Evolutionary conservation across 2,797 vertebrate species (phyloP).

Genomic region (Myotis vivesi): DNA sequence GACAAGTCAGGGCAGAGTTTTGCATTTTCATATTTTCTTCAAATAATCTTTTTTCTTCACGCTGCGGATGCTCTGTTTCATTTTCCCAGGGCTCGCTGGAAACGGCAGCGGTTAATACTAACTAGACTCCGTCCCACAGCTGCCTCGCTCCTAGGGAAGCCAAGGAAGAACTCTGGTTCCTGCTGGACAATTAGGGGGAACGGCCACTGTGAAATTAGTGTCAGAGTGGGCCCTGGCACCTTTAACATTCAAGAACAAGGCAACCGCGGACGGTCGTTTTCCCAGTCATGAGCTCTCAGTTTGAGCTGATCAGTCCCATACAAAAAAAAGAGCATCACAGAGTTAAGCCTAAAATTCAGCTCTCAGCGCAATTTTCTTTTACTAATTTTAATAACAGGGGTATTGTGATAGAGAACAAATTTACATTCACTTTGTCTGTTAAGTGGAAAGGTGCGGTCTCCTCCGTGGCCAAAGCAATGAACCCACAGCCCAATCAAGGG

Average conservation of each 20-base stretch:
- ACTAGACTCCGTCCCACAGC: constrained; percentile 26
- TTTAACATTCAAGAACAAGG: constrained; percentile 75
- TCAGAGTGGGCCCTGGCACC: constrained; percentile 39
- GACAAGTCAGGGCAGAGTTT: constrained; percentile 31
- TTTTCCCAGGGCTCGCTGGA: not conserved
- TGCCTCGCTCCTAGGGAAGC: constrained; percentile 49
- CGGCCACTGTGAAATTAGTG: constrained; percentile 49
- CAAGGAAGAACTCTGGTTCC: not conserved
- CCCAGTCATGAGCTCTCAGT: constrained; percentile 63
- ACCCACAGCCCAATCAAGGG: constrained; percentile 20
- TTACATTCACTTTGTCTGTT: constrained; percentile 73
- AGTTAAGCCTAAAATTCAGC: constrained; percentile 74
- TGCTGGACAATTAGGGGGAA: not conserved
- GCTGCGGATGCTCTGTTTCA: constrained; percentile 14
- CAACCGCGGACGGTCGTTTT: constrained; percentile 68
- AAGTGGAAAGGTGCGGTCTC: constrained; percentile 53
- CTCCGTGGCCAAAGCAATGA: constrained; percentile 32
- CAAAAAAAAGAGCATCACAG: constrained; percentile 49
- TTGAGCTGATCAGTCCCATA: constrained; percentile 71
- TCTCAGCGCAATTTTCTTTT: constrained; percentile 70
- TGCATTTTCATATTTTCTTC: constrained; percentile 57
- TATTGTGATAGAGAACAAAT: constrained; percentile 68
- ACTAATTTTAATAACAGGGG: constrained; percentile 61
- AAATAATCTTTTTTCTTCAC: not conserved
- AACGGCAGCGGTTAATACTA: not conserved